Conservation (phyloP, 2,888 invertebrate species). For the Hyppa rectilinea region DNA sequence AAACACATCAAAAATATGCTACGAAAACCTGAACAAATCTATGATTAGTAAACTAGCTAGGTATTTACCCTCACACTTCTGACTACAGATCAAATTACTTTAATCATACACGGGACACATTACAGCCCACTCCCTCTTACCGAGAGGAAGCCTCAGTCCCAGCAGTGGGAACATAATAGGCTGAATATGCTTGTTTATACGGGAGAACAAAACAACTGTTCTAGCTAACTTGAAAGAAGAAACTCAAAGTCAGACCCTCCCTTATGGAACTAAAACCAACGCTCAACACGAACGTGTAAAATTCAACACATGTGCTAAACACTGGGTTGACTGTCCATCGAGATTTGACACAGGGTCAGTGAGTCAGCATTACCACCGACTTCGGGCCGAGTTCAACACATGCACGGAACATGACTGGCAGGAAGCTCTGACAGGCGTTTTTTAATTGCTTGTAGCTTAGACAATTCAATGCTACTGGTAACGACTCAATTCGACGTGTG, state of each 20-base stretch:
- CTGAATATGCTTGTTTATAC: too few relatives aligned
- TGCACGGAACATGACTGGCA: slow-evolving; percentile 84
- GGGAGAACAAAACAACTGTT: background rate
- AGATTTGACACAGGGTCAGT: slow-evolving; percentile 88
- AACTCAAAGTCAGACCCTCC: slow-evolving; percentile 1
- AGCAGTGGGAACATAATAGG: too few relatives aligned
- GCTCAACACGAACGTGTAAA: slow-evolving; percentile 48
- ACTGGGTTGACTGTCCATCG: slow-evolving; percentile 83
- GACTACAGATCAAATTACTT: background rate
- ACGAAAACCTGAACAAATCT: background rate
- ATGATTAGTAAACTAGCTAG: background rate
- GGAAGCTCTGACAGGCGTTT: slow-evolving; percentile 80
- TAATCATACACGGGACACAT: too few relatives aligned
- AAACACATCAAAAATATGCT: too few relatives aligned
- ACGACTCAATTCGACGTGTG: slow-evolving; percentile 62
- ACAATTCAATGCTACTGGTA: slow-evolving; percentile 78
- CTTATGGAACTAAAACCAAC: slow-evolving; percentile 32
- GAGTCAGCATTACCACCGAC: slow-evolving; percentile 81
- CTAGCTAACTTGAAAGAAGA: slow-evolving; percentile 10
- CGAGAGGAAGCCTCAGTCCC: too few relatives aligned
- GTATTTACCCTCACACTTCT: background rate
- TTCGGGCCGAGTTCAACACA: slow-evolving; percentile 78
- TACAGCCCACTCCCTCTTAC: too few relatives aligned
- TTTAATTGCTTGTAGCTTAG: slow-evolving; percentile 84
- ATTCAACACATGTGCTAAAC: slow-evolving; percentile 82